Conservation (phyloP, 2,888 invertebrate genomes). For the Chromoteleia sp. region DNA sequence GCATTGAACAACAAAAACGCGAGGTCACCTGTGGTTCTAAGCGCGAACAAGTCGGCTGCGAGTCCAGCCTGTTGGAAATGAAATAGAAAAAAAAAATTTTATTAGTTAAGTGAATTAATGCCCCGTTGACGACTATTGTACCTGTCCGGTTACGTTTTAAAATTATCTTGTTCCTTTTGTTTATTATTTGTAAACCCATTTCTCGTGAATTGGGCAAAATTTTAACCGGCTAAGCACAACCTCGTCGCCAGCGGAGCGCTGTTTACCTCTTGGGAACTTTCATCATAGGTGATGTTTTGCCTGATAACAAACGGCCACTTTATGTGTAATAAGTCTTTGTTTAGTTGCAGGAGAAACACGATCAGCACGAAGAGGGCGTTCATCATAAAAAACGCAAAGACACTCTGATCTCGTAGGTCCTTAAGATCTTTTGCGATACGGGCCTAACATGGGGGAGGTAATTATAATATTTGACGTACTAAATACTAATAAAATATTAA, state of each 20-base stretch:
- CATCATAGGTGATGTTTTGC: slow-evolving; percentile 96
- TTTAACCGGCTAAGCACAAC: slow-evolving; percentile 46
- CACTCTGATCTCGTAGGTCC: slow-evolving; percentile 97
- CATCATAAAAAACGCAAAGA: slow-evolving; percentile 99
- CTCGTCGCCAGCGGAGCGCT: slow-evolving; percentile 79
- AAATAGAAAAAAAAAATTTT: slow-evolving; percentile 43
- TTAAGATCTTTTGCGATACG: slow-evolving; percentile 96
- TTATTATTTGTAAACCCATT: neutral
- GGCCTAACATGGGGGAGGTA: slow-evolving; percentile 87
- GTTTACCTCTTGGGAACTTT: slow-evolving; percentile 96
- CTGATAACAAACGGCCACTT: slow-evolving; percentile 98
- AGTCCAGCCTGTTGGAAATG: slow-evolving; percentile 91
- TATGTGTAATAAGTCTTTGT: slow-evolving; percentile 98
- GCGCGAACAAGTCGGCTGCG: slow-evolving; percentile 95
- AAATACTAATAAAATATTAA: slow-evolving; percentile 26
- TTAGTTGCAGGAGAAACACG: slow-evolving; percentile 98
- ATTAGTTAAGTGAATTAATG: slow-evolving; percentile 79
- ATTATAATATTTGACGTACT: slow-evolving; percentile 41
- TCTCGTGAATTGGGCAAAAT: neutral
- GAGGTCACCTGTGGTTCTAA: slow-evolving; percentile 98
- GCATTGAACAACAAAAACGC: slow-evolving; percentile 99
- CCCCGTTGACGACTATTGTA: slow-evolving; percentile 70
- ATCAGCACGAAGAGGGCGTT: slow-evolving; percentile 99
- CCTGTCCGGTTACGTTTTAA: slow-evolving; percentile 58
- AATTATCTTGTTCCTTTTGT: neutral